Evolutionary conservation across 2,797 vertebrate genomes (phyloP).

Genomic region (Sebastes taczanowskii): DNA sequence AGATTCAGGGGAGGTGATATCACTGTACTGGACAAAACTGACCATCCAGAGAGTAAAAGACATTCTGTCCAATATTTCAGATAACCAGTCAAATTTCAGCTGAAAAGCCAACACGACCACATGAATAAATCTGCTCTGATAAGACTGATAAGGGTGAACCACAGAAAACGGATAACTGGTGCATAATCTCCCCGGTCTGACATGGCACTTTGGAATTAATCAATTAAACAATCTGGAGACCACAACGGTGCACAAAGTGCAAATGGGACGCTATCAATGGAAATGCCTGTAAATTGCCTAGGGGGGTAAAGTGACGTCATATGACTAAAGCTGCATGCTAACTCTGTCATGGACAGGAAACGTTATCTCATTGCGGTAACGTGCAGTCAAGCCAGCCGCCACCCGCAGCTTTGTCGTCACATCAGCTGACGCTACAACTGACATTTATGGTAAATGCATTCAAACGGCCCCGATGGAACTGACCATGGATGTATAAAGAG

Average conservation of each 20-base stretch:
- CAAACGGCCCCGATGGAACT: not conserved
- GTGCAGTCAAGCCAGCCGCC: too few species aligned
- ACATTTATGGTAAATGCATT: not conserved
- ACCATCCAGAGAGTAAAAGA: not conserved
- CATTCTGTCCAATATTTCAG: not conserved
- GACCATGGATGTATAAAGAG: not conserved
- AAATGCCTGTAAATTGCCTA: not conserved
- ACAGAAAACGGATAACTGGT: not conserved
- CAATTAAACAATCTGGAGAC: not conserved
- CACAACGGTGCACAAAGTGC: not conserved
- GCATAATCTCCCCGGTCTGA: not conserved
- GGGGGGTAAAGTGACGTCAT: not conserved
- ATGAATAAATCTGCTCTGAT: not conserved
- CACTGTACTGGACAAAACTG: not conserved
- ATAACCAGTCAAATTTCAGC: not conserved
- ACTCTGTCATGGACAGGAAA: not conserved
- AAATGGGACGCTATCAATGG: not conserved
- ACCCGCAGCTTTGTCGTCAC: not conserved
- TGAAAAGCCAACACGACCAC: not conserved
- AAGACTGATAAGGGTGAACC: not conserved
- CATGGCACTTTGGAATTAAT: not conserved
- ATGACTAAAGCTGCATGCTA: not conserved
- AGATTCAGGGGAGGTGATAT: slow-evolving; percentile 5
- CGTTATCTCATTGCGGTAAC: too few species aligned
- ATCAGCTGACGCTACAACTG: not conserved